Evolutionary conservation across 2,797 vertebrate species (phyloP), one percentile per base, ranked within the genome.

Genomic region (Gallinago nigripennis): DNA sequence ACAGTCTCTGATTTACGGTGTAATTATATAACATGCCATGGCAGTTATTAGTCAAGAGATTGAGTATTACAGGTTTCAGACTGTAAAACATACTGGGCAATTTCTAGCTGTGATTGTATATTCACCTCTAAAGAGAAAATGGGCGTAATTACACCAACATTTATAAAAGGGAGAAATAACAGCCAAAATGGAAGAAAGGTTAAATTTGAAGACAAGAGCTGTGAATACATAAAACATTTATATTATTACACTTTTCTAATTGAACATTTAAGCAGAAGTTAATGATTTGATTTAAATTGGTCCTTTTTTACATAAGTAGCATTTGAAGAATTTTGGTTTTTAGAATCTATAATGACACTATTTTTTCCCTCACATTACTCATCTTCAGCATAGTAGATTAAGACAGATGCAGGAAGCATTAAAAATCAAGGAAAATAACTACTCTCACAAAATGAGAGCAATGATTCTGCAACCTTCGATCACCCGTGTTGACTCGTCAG

Each of bases 81-180:
- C 69, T 81, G 81, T 69, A 92, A 95, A 87, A 76, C 43, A 45
- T 63, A 51, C 51, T 12, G 16, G 31, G 37, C 48, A 71, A 73
- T 79, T 95, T 93, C 79, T 90, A 85, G 56, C 82, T 89, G 57
- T 65, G 78, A 85, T 77, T 95, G 78, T 61, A 33, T 83, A 92
- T 91, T 93, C 84, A 87, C 85, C 53, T 87, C 61, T 92, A 75
- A 95, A 93, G 84, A 91, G 86, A 57, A 96, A 94, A 93, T 77
- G 53, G 21, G 78, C 1, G 16, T 93, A 80, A 95, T 95, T 92
- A 89, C 48, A 95, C 57, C 84, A 87, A 94, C 64, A 95, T 78
- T 90, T 92, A 70, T 81, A 73, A 91, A 91, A 91, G 48, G 33
- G 61, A 90, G 50, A 89, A 95, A 65, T 86, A 95, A 77, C 4